These are phyloP conservation scores for Hypothenemus hampei DNA, from an alignment of 1,140 invertebrate species.

Conservation along the genomic window DNA sequence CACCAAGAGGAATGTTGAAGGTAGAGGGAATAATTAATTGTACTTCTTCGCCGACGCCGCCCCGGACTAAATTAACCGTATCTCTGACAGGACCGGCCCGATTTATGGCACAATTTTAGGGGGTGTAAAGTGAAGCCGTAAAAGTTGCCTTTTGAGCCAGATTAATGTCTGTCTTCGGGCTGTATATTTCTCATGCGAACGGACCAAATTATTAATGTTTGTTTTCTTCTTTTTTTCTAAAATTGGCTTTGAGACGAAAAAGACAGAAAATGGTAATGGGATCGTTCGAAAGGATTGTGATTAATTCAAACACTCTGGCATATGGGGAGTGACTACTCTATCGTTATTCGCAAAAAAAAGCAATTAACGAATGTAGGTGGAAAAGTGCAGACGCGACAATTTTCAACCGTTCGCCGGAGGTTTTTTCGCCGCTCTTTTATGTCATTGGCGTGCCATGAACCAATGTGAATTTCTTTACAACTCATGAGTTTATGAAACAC, in stretches of 20 bases:
- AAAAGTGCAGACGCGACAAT: conserved; percentile 4
- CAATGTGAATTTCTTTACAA: too few species aligned
- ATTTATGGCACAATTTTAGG: conserved; percentile 24
- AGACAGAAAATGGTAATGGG: too few species aligned
- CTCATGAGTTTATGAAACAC: too few species aligned
- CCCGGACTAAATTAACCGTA: conserved; percentile 17
- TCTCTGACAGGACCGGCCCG: conserved; percentile 7
- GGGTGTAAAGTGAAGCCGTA: conserved; percentile 23
- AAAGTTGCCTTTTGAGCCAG: conserved; percentile 20
- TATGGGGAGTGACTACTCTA: not conserved
- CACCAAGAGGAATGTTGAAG: too few species aligned
- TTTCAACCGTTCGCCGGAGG: not conserved
- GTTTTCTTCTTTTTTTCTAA: not conserved
- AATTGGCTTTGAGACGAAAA: not conserved
- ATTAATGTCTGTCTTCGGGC: conserved; percentile 15
- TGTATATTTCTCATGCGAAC: conserved; percentile 13
- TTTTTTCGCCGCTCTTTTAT: not conserved
- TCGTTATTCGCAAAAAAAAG: not conserved
- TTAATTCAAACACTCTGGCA: not conserved
- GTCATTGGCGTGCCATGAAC: too few species aligned
- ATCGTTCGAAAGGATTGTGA: too few species aligned
- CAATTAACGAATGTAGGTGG: conserved; percentile 2
- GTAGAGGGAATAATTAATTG: conserved; percentile 13
- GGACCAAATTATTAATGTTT: too few species aligned
- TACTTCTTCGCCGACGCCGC: conserved; percentile 7